These are phyloP conservation scores for Cerceris rybyensis DNA, from an alignment of 2,888 invertebrate genomes.

Conservation along the genomic window DNA sequence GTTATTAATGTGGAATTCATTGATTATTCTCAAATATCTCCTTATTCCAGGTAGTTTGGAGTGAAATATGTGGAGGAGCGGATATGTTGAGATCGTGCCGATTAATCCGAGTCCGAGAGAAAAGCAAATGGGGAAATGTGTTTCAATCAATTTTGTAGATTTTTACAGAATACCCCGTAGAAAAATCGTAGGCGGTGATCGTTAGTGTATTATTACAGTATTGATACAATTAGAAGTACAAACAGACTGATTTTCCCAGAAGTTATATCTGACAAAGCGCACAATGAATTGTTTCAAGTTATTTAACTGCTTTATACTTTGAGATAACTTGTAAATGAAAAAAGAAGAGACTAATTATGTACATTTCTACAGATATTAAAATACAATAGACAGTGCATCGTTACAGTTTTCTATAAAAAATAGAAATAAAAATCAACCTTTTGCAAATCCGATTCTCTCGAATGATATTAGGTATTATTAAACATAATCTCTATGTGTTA, in stretches of 20 bases:
- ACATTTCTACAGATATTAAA: too few species aligned
- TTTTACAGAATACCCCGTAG: not conserved
- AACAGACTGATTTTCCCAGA: not conserved
- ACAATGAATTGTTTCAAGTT: not conserved
- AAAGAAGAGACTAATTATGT: too few species aligned
- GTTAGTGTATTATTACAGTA: constrained; percentile 1
- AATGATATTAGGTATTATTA: too few species aligned
- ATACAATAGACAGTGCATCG: too few species aligned
- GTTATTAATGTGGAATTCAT: not conserved
- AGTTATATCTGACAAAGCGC: not conserved
- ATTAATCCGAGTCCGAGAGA: not conserved
- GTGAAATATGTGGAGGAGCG: not conserved
- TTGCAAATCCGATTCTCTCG: too few species aligned
- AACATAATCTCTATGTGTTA: too few species aligned
- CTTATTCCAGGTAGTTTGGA: constrained; percentile 1
- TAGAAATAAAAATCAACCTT: too few species aligned
- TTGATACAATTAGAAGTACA: not conserved
- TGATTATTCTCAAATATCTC: not conserved
- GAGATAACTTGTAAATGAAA: constrained; percentile 5
- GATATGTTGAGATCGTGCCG: not conserved
- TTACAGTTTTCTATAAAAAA: too few species aligned
- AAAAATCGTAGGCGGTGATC: not conserved
- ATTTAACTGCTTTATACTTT: constrained; percentile 1
- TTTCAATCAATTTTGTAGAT: not conserved
- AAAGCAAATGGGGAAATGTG: not conserved